Percentiles rank a stretch among this genome's conserved stretches.
phyloP scores from a whole-genome alignment of 1,140 invertebrate genomes.

The Scaptodrosophila lebanonensis region DNA sequence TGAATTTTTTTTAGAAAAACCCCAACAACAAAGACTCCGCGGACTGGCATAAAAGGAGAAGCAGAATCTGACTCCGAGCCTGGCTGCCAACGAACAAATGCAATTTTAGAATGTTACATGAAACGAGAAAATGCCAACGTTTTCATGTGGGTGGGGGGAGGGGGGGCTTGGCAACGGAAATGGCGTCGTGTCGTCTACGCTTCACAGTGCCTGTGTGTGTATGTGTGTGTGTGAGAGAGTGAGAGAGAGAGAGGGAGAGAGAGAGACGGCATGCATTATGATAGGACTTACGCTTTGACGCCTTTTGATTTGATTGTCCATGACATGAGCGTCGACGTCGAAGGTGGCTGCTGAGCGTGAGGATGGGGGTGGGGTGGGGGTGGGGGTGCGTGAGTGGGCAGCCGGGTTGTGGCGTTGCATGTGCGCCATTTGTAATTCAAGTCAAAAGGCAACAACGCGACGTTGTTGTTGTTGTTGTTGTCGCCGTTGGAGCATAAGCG shows the following conservation, averaged over 20 bases:
- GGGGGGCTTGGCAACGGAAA: constrained; percentile 29
- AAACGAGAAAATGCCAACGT: constrained; percentile 34
- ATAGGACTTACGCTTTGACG: constrained; percentile 62
- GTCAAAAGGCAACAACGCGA: constrained; percentile 46
- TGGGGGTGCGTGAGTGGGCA: too few relatives aligned
- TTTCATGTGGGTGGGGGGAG: background rate
- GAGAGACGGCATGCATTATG: constrained; percentile 38
- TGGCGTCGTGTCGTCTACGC: constrained; percentile 19
- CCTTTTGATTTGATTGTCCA: constrained; percentile 72
- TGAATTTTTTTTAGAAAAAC: constrained; percentile 59
- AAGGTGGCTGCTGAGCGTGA: too few relatives aligned
- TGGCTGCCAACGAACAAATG: constrained; percentile 39
- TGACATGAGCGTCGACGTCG: too few relatives aligned
- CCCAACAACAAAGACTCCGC: constrained; percentile 31
- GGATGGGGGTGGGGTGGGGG: too few relatives aligned
- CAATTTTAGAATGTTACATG: constrained; percentile 72
- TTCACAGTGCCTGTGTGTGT: background rate
- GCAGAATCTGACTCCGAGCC: background rate
- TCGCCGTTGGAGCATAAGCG: constrained; percentile 15
- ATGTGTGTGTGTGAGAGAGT: background rate
- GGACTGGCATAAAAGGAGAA: constrained; percentile 3
- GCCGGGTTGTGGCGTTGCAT: too few relatives aligned
- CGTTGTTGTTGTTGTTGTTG: constrained; percentile 22
- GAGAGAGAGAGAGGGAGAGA: background rate
- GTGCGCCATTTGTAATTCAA: constrained; percentile 67